These are phyloP conservation scores for Malaclemys terrapin DNA, from an alignment of 2,113 vertebrate genomes.

Conservation along the genomic window DNA sequence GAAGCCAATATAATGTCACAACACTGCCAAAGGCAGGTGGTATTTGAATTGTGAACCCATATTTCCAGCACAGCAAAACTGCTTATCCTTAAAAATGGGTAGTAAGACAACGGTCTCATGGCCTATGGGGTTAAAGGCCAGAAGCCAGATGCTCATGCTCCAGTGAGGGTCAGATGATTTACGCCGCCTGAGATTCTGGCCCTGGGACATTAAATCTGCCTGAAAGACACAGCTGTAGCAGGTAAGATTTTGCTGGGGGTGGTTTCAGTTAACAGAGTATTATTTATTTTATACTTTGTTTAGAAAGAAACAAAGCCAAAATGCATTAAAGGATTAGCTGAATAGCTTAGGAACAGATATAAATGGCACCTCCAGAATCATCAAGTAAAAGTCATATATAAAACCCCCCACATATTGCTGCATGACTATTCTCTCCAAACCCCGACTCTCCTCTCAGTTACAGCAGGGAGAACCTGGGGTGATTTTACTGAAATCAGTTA, in stretches of 20 bases:
- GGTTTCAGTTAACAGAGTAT: background rate
- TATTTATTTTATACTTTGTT: constrained; percentile 42
- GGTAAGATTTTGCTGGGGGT: constrained; percentile 13
- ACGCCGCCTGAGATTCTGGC: background rate
- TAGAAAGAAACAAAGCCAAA: constrained; percentile 57
- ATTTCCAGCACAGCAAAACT: background rate
- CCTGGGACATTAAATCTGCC: background rate
- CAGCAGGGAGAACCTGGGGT: background rate
- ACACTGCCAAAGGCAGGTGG: background rate
- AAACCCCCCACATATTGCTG: background rate
- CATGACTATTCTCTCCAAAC: constrained; percentile 16
- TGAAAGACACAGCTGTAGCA: constrained; percentile 18
- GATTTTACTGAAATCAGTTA: background rate
- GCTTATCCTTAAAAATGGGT: background rate
- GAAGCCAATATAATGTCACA: background rate
- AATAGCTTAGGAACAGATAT: constrained; percentile 32
- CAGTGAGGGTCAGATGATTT: background rate
- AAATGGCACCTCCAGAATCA: constrained; percentile 56
- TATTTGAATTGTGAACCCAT: fast-evolving
- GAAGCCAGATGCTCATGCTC: background rate
- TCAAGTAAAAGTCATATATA: background rate
- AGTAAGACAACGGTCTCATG: background rate
- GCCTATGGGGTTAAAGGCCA: background rate
- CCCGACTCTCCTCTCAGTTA: constrained; percentile 2
- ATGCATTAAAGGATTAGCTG: background rate